Conservation (phyloP, 1,140 invertebrate species). For the Theocolax elegans region DNA sequence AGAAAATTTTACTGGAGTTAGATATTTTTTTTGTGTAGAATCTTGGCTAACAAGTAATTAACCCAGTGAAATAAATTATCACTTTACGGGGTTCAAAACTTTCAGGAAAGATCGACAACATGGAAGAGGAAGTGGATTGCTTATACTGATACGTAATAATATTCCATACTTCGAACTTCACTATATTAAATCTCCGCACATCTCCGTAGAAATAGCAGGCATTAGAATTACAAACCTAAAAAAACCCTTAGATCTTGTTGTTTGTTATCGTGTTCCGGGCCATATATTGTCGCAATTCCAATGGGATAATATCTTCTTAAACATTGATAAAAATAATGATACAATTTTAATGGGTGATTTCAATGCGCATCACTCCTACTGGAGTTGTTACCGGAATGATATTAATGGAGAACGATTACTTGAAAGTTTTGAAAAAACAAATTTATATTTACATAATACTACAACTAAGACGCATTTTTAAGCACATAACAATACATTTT, state of each 20-base stretch:
- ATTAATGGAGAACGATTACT: background rate
- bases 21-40: constrained; percentile 17
- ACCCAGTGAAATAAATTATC: background rate
- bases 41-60: too few relatives aligned
- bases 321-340: background rate
- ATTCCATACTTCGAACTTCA: background rate
- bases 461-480: background rate
- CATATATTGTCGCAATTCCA: background rate
- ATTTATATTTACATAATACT: constrained; percentile 5
- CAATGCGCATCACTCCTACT: background rate
- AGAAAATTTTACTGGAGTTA: background rate
- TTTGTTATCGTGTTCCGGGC: background rate
- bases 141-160: background rate
- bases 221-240: background rate
- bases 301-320: background rate
- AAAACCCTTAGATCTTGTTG: background rate
- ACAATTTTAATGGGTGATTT: constrained; percentile 11
- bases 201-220: background rate
- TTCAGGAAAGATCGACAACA: background rate
- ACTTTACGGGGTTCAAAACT: background rate
- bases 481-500: background rate
- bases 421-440: background rate
- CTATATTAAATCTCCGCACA: background rate
- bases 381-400: constrained; percentile 6
- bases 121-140: background rate